Conservation (phyloP, 2,888 invertebrate genomes). For the Heliconius charithonia region DNA sequence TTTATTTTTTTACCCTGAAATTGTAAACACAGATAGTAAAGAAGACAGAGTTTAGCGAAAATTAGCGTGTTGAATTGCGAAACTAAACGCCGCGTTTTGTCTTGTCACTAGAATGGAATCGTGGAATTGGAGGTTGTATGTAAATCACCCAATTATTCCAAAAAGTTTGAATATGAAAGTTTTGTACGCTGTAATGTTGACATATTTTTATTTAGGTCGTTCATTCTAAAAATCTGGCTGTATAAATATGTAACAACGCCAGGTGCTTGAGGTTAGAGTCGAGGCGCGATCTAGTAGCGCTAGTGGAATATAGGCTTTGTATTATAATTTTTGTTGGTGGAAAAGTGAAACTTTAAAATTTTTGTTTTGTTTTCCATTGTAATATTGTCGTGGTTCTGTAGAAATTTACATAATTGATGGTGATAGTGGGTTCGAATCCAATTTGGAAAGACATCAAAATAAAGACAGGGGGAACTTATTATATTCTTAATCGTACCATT, state of each 20-base stretch:
- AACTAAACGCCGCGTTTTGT: background rate
- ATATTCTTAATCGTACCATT: too few species aligned
- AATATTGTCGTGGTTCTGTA: too few species aligned
- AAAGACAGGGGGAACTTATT: too few species aligned
- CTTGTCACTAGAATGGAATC: too few species aligned
- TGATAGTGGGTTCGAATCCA: background rate
- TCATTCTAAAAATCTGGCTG: constrained; percentile 20
- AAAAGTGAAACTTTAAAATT: too few species aligned
- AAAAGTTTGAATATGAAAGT: constrained; percentile 19
- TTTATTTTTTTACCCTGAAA: background rate
- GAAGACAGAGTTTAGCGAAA: background rate
- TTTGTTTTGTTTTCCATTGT: too few species aligned
- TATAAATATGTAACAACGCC: constrained; percentile 29
- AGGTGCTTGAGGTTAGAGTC: constrained; percentile 17
- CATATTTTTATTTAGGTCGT: constrained; percentile 36
- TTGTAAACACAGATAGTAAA: background rate
- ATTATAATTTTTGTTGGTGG: background rate
- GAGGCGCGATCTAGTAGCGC: constrained; percentile 13
- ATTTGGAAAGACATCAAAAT: background rate
- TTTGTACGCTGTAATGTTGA: constrained; percentile 31
- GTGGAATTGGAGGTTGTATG: constrained; percentile 17
- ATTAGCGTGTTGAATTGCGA: background rate
- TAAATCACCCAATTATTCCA: constrained; percentile 32
- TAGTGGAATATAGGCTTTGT: background rate
- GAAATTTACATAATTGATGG: too few species aligned